Base-by-base conservation (phyloP, 2,113 vertebrate species). In the Tympanuchus pallidicinctus region DNA sequence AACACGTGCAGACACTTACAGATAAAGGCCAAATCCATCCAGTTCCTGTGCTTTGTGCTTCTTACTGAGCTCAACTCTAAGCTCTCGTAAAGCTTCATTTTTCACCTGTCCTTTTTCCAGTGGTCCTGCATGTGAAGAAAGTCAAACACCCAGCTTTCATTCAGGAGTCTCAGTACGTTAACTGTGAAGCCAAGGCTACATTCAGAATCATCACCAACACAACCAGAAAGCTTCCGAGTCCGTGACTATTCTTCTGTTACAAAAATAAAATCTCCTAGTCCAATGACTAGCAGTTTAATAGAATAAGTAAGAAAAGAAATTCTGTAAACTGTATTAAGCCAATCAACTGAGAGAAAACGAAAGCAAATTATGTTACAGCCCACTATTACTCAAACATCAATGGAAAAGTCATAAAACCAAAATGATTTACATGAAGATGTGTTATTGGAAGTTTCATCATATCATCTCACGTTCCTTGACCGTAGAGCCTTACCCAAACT, bases 21-120 rank as follows among this genome's bases (percentile, higher is more conserved):
- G 96, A 94, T 99, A 99, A 56, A 99, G 98, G 14, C 99, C 98
- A 97, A 99, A 99, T 32, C 99, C 99, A 70, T 99, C 99, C 97
- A 99, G 96, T 86, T 99, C 99, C 95, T 98, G 98, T 43, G 98
- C 98, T 65, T 97, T 98, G 96, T 99, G 99, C 82, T 99, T 99
- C 97, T 99, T 99, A 97, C 99, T 99, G 89, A 99, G 98, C 81
- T 99, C 99, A 42, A 99, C 99, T 91, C 99, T 98, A 82, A 99
- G 54, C 94, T 99, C 99, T 80, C 99, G 97, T 38, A 99, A 96
- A 43, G 98, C 99, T 97, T 99, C 99, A 67, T 99, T 99, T 91
- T 99, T 99, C 19, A 99, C 99, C 96, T 99, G 99, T 89, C 99
- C 99, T 95, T 99, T 99, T 92, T 99, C 99, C 95, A 99, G 92